phyloP scores from a whole-genome alignment of 2,888 invertebrate genomes.

The Polyploca ridens region DNA sequence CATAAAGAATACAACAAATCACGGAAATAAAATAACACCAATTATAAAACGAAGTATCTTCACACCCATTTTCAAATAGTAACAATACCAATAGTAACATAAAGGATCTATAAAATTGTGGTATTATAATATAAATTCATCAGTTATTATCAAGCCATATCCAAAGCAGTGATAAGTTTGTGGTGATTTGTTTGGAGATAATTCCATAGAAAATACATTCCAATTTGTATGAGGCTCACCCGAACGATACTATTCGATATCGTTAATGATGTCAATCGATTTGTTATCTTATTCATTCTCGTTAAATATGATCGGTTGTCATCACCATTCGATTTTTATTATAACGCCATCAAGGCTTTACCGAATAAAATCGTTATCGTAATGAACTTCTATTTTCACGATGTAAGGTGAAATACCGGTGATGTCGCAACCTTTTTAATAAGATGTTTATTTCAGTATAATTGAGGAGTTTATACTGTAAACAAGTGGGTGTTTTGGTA shows the following conservation, averaged over 20 bases:
- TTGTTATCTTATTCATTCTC: conserved; percentile 1
- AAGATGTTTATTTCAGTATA: neutral
- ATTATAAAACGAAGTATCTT: neutral
- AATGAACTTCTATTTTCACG: conserved; percentile 2
- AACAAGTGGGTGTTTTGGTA: too few species aligned
- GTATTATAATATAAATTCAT: neutral
- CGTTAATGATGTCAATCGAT: conserved; percentile 7
- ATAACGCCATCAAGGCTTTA: neutral
- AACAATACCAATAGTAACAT: neutral
- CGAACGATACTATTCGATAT: neutral
- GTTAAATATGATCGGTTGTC: conserved; percentile 6
- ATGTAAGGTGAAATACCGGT: neutral
- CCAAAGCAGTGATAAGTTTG: conserved; percentile 3
- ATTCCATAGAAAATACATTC: conserved; percentile 2
- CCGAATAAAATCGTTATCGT: neutral
- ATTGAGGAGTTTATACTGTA: too few species aligned
- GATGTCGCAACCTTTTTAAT: neutral
- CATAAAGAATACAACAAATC: too few species aligned
- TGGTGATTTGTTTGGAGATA: neutral
- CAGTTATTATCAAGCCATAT: conserved; percentile 6
- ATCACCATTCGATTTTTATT: conserved; percentile 7
- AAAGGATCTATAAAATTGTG: neutral
- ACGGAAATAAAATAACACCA: neutral
- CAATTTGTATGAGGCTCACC: neutral
- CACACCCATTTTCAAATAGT: neutral